Conservation (phyloP, 2,113 vertebrate genomes). For the Vulpes vulpes region DNA sequence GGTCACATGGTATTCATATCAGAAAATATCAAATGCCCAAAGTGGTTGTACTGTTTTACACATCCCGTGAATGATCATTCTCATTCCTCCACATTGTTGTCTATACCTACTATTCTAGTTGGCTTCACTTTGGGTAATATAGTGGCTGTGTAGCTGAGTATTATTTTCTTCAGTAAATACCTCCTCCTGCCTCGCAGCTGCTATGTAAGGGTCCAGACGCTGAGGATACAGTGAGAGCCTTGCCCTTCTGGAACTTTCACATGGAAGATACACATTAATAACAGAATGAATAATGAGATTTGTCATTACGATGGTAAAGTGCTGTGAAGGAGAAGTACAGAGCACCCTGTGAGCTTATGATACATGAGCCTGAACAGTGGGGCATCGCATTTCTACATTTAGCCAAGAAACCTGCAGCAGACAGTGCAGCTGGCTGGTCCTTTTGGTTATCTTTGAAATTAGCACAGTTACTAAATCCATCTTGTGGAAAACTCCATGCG, state of each 20-base stretch:
- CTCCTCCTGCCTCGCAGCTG: not conserved
- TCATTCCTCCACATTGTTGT: not conserved
- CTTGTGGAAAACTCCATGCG: not conserved
- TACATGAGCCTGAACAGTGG: not conserved
- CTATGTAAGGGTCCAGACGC: not conserved
- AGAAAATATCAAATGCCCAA: not conserved
- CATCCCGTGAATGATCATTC: not conserved
- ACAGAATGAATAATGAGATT: not conserved
- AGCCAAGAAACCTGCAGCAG: not conserved
- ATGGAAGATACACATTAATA: not conserved
- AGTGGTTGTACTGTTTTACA: not conserved
- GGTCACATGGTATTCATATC: not conserved
- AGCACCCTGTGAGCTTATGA: not conserved
- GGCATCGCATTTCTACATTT: not conserved
- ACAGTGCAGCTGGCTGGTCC: not conserved
- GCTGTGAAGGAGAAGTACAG: not conserved
- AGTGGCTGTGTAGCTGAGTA: not conserved
- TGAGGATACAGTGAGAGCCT: not conserved
- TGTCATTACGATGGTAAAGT: not conserved
- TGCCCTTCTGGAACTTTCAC: slow-evolving; percentile 9
- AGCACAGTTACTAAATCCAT: not conserved
- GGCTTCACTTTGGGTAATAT: not conserved
- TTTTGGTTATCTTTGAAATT: not conserved
- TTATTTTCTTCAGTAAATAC: not conserved
- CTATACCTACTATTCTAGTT: not conserved